Evolutionary conservation across 2,888 invertebrate species (phyloP).

Genomic region (Noctua janthe): DNA sequence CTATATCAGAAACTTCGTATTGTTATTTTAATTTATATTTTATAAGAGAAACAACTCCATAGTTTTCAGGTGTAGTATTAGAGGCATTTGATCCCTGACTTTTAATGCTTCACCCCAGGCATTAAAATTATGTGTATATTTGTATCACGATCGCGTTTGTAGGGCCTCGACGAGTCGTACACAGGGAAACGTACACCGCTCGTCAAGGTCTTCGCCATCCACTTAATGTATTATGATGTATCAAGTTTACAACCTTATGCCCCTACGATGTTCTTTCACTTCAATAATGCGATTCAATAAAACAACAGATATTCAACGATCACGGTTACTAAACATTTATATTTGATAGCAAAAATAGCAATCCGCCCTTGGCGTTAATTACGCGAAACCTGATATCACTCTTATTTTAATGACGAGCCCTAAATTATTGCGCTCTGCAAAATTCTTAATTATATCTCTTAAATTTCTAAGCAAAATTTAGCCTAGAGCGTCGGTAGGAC

Average conservation of each 20-base stretch:
- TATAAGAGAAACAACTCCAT: conserved; percentile 69
- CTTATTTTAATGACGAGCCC: conserved; percentile 83
- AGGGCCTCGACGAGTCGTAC: conserved; percentile 84
- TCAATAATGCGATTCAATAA: conserved; percentile 31
- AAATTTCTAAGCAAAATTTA: conserved; percentile 90
- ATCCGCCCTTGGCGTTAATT: conserved; percentile 87
- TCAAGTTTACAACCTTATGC: conserved; percentile 66
- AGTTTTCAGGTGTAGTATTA: conserved; percentile 80
- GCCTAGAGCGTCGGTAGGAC: conserved; percentile 85
- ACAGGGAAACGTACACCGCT: conserved; percentile 83
- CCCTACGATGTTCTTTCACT: conserved; percentile 34
- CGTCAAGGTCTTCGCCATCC: conserved; percentile 84
- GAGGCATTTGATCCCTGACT: conserved; percentile 91
- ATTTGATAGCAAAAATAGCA: conserved; percentile 85
- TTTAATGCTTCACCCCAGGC: conserved; percentile 90
- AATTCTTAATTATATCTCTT: conserved; percentile 91
- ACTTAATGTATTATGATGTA: conserved; percentile 71
- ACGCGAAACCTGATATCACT: conserved; percentile 89
- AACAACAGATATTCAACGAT: conserved; percentile 46
- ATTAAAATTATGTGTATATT: conserved; percentile 91
- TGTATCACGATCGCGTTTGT: conserved; percentile 90
- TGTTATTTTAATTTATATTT: background rate
- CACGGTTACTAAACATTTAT: conserved; percentile 70
- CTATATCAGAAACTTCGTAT: background rate
- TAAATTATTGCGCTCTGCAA: conserved; percentile 89